Conservation (phyloP, 2,113 vertebrate genomes). For the Paratilapia polleni region DNA sequence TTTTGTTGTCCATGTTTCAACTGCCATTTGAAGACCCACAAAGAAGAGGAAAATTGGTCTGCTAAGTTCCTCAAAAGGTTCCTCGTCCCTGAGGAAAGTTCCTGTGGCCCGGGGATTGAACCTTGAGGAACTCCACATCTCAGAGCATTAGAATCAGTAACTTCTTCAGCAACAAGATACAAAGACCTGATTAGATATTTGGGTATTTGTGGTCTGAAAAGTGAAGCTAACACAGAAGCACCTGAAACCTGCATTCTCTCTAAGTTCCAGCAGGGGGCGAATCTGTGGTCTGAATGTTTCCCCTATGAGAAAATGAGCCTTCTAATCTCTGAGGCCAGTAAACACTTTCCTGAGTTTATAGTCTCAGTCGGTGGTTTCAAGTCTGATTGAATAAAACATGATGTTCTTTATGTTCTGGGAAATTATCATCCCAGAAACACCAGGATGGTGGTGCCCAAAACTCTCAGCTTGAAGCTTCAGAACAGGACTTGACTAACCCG, state of each 20-base stretch:
- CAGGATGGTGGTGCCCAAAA: no score
- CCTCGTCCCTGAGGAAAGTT: no score
- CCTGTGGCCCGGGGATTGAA: background rate
- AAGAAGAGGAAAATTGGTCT: no score
- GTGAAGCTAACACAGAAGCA: background rate
- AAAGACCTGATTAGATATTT: background rate
- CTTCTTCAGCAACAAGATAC: no score
- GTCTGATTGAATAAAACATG: background rate
- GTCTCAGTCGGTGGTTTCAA: no score
- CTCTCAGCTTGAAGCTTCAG: no score
- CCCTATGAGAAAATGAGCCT: background rate
- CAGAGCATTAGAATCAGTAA: no score
- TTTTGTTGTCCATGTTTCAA: no score
- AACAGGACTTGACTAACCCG: no score
- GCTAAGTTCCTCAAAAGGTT: no score
- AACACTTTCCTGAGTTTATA: accelerated
- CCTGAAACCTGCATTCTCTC: background rate
- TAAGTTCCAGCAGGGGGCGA: background rate
- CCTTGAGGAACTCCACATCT: background rate
- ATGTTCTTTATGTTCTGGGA: background rate
- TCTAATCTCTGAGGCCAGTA: background rate
- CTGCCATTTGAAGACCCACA: no score
- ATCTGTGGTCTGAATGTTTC: background rate
- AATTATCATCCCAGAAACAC: background rate
- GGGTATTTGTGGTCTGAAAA: background rate